Conservation (phyloP, 1,140 invertebrate species). For the Drosophila ogumai region DNA sequence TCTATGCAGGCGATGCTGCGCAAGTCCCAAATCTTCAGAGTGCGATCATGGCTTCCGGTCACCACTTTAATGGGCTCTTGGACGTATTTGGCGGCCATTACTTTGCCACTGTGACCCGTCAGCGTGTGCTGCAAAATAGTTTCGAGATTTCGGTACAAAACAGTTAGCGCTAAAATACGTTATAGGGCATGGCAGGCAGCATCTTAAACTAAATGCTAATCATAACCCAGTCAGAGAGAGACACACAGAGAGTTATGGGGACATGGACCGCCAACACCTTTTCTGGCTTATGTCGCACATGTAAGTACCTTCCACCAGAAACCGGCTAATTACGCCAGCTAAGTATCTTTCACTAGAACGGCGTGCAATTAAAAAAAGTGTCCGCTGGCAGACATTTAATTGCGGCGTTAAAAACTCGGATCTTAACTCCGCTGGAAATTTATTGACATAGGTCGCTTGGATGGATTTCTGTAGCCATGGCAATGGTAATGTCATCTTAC, state of each 20-base stretch:
- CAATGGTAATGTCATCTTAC: constrained; percentile 24
- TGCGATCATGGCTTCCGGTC: constrained; percentile 97
- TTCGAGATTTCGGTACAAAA: constrained; percentile 26
- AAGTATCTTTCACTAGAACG: constrained; percentile 62
- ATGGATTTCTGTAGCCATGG: constrained; percentile 23
- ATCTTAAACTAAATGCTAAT: constrained; percentile 3
- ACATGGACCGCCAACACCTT: constrained; percentile 25
- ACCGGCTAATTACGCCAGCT: constrained; percentile 43
- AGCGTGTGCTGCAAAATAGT: constrained; percentile 93
- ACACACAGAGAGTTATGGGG: background rate
- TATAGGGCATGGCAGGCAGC: constrained; percentile 33
- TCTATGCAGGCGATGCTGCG: constrained; percentile 95
- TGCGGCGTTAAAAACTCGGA: constrained; percentile 34
- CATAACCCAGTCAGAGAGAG: background rate
- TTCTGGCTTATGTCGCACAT: constrained; percentile 16
- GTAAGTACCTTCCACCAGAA: constrained; percentile 15
- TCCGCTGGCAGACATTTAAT: constrained; percentile 64
- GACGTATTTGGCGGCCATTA: constrained; percentile 96
- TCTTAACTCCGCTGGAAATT: constrained; percentile 33
- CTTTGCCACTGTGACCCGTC: constrained; percentile 98
- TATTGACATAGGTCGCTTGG: constrained; percentile 62
- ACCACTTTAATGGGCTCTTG: constrained; percentile 95
- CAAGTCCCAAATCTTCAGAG: constrained; percentile 98
- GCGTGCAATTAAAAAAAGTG: constrained; percentile 57
- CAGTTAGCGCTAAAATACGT: constrained; percentile 44